Conservation (phyloP, 1,140 invertebrate genomes). For the Drosophila punjabiensis region DNA sequence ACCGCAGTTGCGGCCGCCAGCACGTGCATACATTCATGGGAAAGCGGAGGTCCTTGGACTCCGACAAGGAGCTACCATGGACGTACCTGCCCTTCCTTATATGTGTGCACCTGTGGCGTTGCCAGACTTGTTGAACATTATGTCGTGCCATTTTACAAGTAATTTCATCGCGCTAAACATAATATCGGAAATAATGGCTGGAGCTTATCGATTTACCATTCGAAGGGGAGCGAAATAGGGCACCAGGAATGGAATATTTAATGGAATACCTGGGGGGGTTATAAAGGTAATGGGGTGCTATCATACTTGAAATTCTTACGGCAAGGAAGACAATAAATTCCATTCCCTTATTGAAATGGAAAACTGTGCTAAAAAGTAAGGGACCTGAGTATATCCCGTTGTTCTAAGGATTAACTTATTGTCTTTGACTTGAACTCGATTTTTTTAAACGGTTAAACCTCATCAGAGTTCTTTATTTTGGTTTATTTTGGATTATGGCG, state of each 20-base stretch:
- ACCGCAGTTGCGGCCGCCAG: constrained; percentile 47
- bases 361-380: neutral
- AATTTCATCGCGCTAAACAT: constrained; percentile 30
- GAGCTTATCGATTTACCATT: constrained; percentile 53
- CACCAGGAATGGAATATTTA: constrained; percentile 35
- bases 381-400: neutral
- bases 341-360: constrained; percentile 1
- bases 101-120: constrained; percentile 34
- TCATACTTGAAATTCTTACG: constrained; percentile 36
- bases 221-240: constrained; percentile 18
- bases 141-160: constrained; percentile 42
- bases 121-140: constrained; percentile 55
- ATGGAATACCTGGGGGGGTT: constrained; percentile 41
- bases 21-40: constrained; percentile 52
- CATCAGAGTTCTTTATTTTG: neutral
- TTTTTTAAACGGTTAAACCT: neutral
- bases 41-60: constrained; percentile 58
- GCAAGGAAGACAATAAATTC: constrained; percentile 16
- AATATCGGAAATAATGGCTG: constrained; percentile 27
- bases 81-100: constrained; percentile 2
- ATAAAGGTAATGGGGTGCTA: constrained; percentile 23
- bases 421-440: neutral
- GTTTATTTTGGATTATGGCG: neutral
- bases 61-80: constrained; percentile 14
- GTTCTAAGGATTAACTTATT: neutral